Percentiles rank a stretch among this genome's conserved stretches.
phyloP scores from a whole-genome alignment of 2,797 vertebrate genomes.

The Salarias fasciatus region DNA sequence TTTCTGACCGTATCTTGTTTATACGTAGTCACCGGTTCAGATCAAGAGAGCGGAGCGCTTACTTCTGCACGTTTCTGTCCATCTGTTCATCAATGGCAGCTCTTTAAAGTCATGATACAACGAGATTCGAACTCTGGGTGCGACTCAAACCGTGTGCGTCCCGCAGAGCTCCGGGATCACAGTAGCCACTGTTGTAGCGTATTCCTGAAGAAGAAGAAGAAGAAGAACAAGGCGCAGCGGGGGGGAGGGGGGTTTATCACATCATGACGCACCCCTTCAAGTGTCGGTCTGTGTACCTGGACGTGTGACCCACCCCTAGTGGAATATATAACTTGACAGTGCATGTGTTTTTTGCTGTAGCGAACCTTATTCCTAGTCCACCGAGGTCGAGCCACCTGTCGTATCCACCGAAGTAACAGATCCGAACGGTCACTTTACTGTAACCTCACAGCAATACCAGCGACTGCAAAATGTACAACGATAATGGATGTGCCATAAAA shows the following conservation, averaged over 20 bases:
- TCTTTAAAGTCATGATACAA: constrained; percentile 32
- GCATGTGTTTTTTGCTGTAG: constrained; percentile 81
- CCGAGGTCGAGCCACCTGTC: constrained; percentile 62
- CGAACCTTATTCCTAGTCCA: constrained; percentile 64
- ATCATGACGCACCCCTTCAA: constrained; percentile 49
- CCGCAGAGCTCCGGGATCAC: constrained; percentile 62
- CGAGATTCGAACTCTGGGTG: constrained; percentile 10
- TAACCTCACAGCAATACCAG: constrained; percentile 81
- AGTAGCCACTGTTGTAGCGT: constrained; percentile 78
- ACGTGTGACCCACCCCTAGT: constrained; percentile 58
- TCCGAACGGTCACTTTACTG: constrained; percentile 72
- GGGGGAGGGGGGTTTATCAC: constrained; percentile 34
- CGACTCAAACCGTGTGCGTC: constrained; percentile 48
- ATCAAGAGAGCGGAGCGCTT: no score
- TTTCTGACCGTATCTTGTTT: no score
- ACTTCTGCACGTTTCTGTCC: neutral
- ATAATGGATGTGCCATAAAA: constrained; percentile 79
- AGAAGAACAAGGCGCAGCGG: neutral
- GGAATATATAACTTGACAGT: constrained; percentile 78
- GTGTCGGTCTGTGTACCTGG: constrained; percentile 71
- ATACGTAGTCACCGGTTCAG: no score
- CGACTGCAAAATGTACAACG: constrained; percentile 79
- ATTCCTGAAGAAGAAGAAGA: constrained; percentile 61
- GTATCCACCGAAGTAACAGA: constrained; percentile 63
- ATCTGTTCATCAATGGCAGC: constrained; percentile 35